These are phyloP conservation scores for Mormoops blainvillei DNA, from an alignment of 2,113 vertebrate species.

Conservation along the genomic window DNA sequence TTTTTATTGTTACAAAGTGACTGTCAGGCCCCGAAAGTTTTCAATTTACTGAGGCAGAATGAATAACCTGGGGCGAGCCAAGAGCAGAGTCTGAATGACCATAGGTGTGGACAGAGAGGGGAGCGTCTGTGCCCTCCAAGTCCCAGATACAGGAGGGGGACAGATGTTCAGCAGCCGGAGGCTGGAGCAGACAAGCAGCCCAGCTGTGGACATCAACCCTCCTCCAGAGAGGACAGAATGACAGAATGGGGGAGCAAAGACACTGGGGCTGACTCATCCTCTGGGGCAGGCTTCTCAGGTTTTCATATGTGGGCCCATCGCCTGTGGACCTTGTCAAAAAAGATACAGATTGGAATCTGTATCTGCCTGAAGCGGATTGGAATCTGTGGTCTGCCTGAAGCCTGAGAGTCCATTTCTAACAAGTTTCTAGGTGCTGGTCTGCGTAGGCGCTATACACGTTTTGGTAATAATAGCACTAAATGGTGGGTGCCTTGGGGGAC, in stretches of 20 bases:
- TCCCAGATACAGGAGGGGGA: not conserved
- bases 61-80: accelerated
- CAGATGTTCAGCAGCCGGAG: too few relatives aligned
- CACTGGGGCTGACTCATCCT: not conserved
- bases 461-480: not conserved
- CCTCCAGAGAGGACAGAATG: not conserved
- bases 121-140: not conserved
- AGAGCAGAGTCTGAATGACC: not conserved
- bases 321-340: not conserved
- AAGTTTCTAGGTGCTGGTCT: not conserved
- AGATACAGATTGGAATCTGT: too few relatives aligned
- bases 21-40: not conserved
- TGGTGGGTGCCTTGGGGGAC: not conserved
- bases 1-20: not conserved
- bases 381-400: not conserved
- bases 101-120: not conserved
- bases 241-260: not conserved
- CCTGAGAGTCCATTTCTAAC: not conserved
- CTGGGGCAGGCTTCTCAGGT: not conserved
- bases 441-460: accelerated
- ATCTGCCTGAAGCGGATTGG: too few relatives aligned
- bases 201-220: not conserved
- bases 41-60: not conserved
- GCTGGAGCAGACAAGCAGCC: not conserved
- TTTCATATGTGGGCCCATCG: not conserved